Conservation (phyloP, 2,797 vertebrate species). For the Mycteria americana region DNA sequence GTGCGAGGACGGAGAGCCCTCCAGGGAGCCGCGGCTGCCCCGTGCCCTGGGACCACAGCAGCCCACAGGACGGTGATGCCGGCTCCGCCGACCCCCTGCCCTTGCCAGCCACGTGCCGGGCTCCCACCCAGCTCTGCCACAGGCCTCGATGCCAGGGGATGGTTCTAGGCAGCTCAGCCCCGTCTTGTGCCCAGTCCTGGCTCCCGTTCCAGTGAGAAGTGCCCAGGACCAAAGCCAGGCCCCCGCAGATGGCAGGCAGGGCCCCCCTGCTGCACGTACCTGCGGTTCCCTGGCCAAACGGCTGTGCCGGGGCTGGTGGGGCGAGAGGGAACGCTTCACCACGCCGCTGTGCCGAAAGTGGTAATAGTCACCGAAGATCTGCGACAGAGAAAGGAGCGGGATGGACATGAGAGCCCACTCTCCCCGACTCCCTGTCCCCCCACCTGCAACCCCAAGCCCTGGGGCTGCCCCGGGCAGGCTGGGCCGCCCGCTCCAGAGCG, state of each 20-base stretch:
- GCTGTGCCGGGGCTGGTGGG: slow-evolving; percentile 83
- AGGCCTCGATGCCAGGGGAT: neutral
- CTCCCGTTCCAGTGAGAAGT: accelerated
- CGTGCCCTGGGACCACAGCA: accelerated
- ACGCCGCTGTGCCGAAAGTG: slow-evolving; percentile 79
- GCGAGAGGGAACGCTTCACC: slow-evolving; percentile 87
- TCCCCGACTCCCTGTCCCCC: accelerated
- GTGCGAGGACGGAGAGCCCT: neutral
- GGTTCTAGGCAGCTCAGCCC: neutral
- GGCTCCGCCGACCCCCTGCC: neutral
- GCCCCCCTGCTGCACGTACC: neutral
- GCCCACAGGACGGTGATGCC: accelerated
- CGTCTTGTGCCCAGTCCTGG: neutral
- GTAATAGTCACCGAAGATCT: slow-evolving; percentile 56
- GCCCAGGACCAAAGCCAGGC: neutral
- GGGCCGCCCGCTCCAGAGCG: too few species aligned
- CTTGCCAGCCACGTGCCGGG: accelerated
- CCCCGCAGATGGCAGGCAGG: neutral
- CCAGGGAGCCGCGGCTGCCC: neutral
- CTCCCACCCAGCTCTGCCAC: neutral
- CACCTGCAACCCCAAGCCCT: neutral
- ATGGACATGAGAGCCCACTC: accelerated
- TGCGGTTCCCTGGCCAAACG: slow-evolving; percentile 56
- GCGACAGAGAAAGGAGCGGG: neutral
- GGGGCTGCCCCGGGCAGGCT: neutral